phyloP scores from a whole-genome alignment of 2,888 invertebrate species.

The Apeira syringaria region DNA sequence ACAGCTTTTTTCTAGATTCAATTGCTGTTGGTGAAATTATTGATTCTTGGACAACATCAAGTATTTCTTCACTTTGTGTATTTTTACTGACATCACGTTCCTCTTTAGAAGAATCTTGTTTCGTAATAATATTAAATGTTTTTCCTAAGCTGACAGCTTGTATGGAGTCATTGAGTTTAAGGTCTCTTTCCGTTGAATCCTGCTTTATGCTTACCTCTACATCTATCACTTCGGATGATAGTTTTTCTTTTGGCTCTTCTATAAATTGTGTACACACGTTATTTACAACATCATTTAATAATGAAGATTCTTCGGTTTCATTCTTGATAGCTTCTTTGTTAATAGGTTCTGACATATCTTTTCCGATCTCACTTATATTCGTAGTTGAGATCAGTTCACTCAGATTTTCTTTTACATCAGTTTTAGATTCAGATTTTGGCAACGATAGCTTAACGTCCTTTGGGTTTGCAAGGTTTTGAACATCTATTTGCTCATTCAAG shows the following conservation, averaged over 20 bases:
- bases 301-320: too few species aligned
- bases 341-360: not conserved
- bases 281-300: too few species aligned
- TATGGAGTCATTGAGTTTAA: too few species aligned
- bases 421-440: not conserved
- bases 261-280: too few species aligned
- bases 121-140: too few species aligned
- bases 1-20: not conserved
- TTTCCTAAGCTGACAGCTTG: too few species aligned
- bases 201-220: too few species aligned
- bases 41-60: not conserved
- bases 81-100: not conserved
- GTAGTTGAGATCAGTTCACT: not conserved
- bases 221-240: too few species aligned
- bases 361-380: not conserved
- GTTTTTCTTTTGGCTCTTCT: too few species aligned
- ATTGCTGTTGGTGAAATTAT: not conserved
- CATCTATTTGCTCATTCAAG: not conserved
- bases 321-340: too few species aligned
- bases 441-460: not conserved
- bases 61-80: not conserved
- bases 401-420: not conserved
- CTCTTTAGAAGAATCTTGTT: too few species aligned
- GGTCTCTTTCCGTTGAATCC: too few species aligned
- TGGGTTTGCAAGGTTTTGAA: not conserved